Evolutionary conservation across 2,888 invertebrate species (phyloP), one percentile per base, ranked within the genome.

Genomic region (Terebella lapidaria): DNA sequence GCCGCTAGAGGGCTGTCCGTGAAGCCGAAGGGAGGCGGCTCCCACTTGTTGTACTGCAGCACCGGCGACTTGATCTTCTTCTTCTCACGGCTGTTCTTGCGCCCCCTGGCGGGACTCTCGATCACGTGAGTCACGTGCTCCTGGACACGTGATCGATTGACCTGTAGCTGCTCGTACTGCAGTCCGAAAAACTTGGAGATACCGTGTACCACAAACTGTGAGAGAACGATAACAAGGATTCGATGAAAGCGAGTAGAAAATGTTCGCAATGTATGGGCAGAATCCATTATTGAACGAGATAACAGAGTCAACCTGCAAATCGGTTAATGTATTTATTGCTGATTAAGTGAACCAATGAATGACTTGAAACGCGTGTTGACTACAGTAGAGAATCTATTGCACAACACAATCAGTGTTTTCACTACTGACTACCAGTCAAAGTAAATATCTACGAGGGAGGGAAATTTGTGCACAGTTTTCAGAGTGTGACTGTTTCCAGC

Each of bases 131-230:
- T 66, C 61, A 66, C 60, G 61, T 66, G 65, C 22, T 65, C 49
- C 29, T 47, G 27, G 24, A 22, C n/a, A n/a, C 54, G 15, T 25
- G n/a, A 4, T 22, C 27, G 20, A 52, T 52, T 56, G 28, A 25
- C 30, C 25, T 58, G 30, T 25, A 61, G 56, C 27, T 59, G 63
- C 15, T 60, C 63, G 52, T 67, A 69, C 46, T 70, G 59, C 77
- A 78, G 76, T 65, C 77, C 77, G 57, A 78, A 71, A 26, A 76
- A 54, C 10, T 74, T 64, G 3, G 76, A 75, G 27, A 78, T 68
- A 52, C 70, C 67, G 60, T 76, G 73, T 20, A 77, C 70, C 69
- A 75, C 71, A n/a, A 76, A 49, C 78, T 78, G 71, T 3, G 61
- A 56, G 52, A 35, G 10, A 35, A 35, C 18, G 35, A 18, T 10